Conservation (phyloP, 2,888 invertebrate species). For the Drosophila ochracea region DNA sequence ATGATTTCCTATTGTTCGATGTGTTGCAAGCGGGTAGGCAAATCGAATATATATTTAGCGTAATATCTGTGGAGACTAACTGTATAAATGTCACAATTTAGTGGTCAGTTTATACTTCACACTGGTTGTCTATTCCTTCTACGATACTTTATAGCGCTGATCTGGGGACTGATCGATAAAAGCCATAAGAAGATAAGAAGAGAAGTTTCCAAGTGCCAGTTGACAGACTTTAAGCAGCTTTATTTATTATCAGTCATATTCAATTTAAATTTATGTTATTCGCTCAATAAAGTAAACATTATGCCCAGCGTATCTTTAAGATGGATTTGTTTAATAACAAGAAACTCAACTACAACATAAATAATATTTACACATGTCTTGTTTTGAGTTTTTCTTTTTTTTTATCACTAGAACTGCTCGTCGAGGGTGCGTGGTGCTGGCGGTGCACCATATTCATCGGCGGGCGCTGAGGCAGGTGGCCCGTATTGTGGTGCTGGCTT, state of each 20-base stretch:
- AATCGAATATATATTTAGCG: neutral
- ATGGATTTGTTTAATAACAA: constrained; percentile 35
- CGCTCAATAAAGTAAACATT: neutral
- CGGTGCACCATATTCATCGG: constrained; percentile 81
- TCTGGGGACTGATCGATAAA: neutral
- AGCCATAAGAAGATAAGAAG: neutral
- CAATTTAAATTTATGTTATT: neutral
- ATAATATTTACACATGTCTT: constrained; percentile 69
- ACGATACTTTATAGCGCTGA: constrained; percentile 24
- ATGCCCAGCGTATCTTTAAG: neutral
- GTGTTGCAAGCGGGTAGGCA: constrained; percentile 47
- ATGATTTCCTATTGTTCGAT: constrained; percentile 62
- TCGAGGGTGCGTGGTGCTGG: constrained; percentile 73
- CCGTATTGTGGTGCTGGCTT: constrained; percentile 81
- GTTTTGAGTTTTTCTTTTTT: neutral
- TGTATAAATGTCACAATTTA: neutral
- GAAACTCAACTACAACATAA: constrained; percentile 55
- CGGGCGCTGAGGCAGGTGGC: constrained; percentile 82
- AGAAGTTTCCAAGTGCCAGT: neutral
- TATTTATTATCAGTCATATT: neutral
- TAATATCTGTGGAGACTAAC: neutral
- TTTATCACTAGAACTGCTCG: constrained; percentile 77
- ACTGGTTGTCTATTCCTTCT: constrained; percentile 63
- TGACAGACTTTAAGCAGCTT: neutral
- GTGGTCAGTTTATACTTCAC: constrained; percentile 63